phyloP scores from a whole-genome alignment of 2,113 vertebrate species.

The Cephalophus harveyi region DNA sequence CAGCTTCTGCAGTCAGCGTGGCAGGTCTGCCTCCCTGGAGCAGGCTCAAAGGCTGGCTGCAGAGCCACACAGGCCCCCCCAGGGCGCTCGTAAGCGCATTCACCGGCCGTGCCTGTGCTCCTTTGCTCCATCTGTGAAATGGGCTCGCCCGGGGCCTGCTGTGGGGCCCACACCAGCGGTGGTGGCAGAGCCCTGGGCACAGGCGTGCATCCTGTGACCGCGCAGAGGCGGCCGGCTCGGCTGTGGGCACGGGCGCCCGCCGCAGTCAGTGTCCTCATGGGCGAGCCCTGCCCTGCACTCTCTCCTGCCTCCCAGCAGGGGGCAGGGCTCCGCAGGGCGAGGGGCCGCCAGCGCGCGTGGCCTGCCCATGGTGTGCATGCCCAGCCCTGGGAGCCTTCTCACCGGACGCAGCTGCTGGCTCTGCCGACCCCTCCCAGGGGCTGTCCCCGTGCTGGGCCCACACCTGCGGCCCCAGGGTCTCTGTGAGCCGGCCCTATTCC shows the following conservation, averaged over 20 bases:
- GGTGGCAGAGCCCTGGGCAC: not conserved
- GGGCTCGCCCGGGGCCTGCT: not conserved
- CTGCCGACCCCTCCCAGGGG: not conserved
- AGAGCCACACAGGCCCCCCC: not conserved
- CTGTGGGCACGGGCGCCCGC: not conserved
- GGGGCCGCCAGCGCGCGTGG: not conserved
- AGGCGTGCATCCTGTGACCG: fast-evolving
- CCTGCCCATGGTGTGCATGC: not conserved
- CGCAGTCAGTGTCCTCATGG: not conserved
- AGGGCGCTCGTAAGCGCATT: not conserved
- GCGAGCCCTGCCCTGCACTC: not conserved
- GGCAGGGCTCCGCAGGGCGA: not conserved
- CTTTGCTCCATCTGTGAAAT: not conserved
- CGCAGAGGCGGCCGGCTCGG: not conserved
- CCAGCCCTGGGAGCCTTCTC: not conserved
- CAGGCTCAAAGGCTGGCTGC: not conserved
- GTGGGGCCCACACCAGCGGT: not conserved
- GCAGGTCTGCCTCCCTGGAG: no score
- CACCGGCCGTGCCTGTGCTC: not conserved
- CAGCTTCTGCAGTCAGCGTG: no score
- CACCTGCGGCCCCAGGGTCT: not conserved
- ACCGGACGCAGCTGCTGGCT: not conserved
- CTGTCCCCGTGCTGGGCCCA: not conserved
- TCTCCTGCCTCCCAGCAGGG: not conserved
- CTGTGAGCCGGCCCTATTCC: not conserved